A percentile compares a stretch with the other conserved stretches of the same genome.
Conservation (phyloP, 2,113 vertebrate genomes). For the Austrofundulus limnaeus region DNA sequence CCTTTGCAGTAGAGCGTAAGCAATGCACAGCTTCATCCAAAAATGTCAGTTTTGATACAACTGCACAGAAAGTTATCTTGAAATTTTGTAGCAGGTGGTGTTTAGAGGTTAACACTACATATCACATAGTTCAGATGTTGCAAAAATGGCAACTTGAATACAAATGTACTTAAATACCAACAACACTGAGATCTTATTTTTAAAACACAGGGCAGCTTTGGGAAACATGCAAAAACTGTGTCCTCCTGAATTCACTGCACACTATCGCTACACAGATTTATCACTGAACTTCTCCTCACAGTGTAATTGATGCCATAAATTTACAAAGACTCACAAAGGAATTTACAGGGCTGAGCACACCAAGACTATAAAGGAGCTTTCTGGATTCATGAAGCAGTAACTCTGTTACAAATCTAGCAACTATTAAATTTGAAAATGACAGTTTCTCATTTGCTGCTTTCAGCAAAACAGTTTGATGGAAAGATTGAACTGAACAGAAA, state of each 20-base stretch:
- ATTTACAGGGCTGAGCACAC: conserved; percentile 67
- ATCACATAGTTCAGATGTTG: conserved; percentile 64
- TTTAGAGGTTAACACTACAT: conserved; percentile 4
- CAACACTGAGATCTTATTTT: conserved; percentile 35
- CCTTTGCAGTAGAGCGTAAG: conserved; percentile 46
- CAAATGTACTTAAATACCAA: conserved; percentile 55
- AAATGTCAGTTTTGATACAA: conserved; percentile 37
- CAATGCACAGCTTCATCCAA: conserved; percentile 9
- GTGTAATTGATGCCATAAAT: conserved; percentile 74
- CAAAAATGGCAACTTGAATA: conserved; percentile 34
- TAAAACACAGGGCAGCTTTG: conserved; percentile 37
- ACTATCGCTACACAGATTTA: conserved; percentile 54
- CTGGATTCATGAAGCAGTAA: conserved; percentile 64
- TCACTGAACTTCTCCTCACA: conserved; percentile 39
- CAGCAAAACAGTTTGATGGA: conserved; percentile 69
- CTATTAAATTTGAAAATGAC: conserved; percentile 74
- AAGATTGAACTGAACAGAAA: conserved; percentile 31
- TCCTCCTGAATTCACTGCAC: conserved; percentile 8
- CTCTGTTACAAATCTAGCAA: conserved; percentile 71
- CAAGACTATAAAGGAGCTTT: conserved; percentile 62
- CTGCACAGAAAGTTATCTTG: conserved; percentile 11
- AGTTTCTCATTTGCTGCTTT: conserved; percentile 69
- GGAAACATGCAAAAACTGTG: conserved; percentile 30
- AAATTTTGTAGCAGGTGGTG: conserved; percentile 23
- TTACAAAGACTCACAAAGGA: conserved; percentile 69